These are phyloP conservation scores for Xerus rutilus DNA, from an alignment of 2,797 vertebrate genomes.

Conservation along the genomic window DNA sequence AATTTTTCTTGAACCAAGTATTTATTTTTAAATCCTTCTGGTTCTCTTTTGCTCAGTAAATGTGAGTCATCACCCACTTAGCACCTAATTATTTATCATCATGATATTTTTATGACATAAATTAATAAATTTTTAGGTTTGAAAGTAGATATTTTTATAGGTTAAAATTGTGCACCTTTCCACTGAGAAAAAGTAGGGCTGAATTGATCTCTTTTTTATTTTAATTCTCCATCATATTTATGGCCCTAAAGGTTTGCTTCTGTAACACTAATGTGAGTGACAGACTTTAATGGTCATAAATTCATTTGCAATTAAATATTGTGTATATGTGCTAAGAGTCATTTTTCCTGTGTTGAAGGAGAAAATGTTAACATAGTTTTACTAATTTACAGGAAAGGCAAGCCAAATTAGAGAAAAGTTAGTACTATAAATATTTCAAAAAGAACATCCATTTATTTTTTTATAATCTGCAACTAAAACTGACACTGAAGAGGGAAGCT, in stretches of 20 bases:
- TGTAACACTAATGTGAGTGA: slow-evolving; percentile 10
- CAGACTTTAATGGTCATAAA: slow-evolving; percentile 30
- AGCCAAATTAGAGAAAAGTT: slow-evolving; percentile 60
- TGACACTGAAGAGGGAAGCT: not conserved
- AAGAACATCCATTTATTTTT: slow-evolving; percentile 48
- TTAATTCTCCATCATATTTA: slow-evolving; percentile 38
- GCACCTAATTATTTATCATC: slow-evolving; percentile 70
- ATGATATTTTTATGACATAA: slow-evolving; percentile 62
- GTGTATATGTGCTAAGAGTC: not conserved
- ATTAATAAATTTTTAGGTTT: slow-evolving; percentile 62
- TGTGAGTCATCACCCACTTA: slow-evolving; percentile 73
- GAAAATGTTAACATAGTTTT: slow-evolving; percentile 62
- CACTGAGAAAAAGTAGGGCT: not conserved
- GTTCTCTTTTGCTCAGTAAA: slow-evolving; percentile 67
- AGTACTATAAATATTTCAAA: slow-evolving; percentile 59
- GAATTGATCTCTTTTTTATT: slow-evolving; percentile 41
- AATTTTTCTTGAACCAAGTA: not conserved
- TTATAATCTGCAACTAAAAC: slow-evolving; percentile 16
- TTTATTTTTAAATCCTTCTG: slow-evolving; percentile 72
- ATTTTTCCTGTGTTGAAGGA: slow-evolving; percentile 13
- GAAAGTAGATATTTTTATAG: slow-evolving; percentile 24
- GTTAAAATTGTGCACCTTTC: slow-evolving; percentile 39
- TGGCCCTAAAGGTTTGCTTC: slow-evolving; percentile 27
- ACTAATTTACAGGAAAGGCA: slow-evolving; percentile 58
- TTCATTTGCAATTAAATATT: slow-evolving; percentile 51